Evolutionary conservation across 2,113 vertebrate species (phyloP).

Genomic region (Crotalus tigris): DNA sequence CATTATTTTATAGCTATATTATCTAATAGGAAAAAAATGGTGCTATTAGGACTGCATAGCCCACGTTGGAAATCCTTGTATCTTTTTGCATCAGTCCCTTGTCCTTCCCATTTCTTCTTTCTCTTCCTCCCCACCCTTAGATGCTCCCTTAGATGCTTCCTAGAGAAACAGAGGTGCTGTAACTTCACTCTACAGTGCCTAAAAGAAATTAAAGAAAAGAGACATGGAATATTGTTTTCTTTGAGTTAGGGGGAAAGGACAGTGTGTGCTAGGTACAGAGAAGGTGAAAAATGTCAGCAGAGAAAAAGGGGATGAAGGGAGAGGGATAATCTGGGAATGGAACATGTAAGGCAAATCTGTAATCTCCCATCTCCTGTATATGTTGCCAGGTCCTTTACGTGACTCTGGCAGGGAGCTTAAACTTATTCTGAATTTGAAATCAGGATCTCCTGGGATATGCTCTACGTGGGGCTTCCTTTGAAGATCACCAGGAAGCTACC

Average conservation of each 20-base stretch:
- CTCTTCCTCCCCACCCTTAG: not conserved
- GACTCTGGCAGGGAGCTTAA: not conserved
- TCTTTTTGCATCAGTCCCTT: not conserved
- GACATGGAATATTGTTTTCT: not conserved
- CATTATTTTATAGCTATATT: not conserved
- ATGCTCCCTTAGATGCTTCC: not conserved
- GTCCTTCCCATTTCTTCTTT: not conserved
- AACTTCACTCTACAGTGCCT: not conserved
- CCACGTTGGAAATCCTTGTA: not conserved
- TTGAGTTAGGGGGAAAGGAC: not conserved
- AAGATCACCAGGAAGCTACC: not conserved
- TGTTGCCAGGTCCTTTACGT: not conserved
- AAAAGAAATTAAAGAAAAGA: not conserved
- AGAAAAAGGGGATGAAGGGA: not conserved
- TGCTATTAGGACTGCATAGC: not conserved
- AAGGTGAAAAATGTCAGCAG: not conserved
- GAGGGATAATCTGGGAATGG: not conserved
- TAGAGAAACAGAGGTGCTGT: not conserved
- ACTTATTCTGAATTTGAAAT: not conserved
- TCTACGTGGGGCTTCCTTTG: not conserved
- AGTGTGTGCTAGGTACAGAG: not conserved
- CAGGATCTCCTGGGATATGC: not conserved
- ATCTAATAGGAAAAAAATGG: not conserved
- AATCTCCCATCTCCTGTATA: not conserved
- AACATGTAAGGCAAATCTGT: not conserved